Base-by-base conservation (phyloP, 1,140 invertebrate species). In the Drosophila saltans region DNA sequence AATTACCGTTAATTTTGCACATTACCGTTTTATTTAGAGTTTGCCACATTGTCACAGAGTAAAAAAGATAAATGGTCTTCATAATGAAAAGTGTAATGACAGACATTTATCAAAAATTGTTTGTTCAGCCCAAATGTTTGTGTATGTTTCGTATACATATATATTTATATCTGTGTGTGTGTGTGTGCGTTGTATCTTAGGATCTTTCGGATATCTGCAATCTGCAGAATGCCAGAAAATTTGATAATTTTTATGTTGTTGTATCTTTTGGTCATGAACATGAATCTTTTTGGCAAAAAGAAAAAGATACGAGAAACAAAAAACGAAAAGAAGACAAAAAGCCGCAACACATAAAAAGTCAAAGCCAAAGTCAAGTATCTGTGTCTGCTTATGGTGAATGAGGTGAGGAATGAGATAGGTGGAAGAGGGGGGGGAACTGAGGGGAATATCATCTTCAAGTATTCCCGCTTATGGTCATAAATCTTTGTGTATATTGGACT, bases 401-500 rank as follows among this genome's bases (percentile, higher is more conserved):
- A 30, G 28, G 28, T 30, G 28, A 30, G 28, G 28, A 30, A 30
- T 4, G 28, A 30, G 28, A 1, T 3, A 7, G 28, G 63, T 43
- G 52, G 60, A 39, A 48, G 30, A 10, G 33, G 28, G 61, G 28
- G 61, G 21, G 28, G 52, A 56, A 10, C 62, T 11, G 59, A 58
- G 64, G 26, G 33, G 75, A 70, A 75, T 45, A 85, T 81, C 82
- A 86, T 85, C 83, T 88, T 80, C 61, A 71, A 80, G 72, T 72
- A 55, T 63, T 41, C 69, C 36, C 71, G 71, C 45, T 52, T 52
- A 52, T 52, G 75, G 81, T 65, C 80, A 91, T 91, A 91, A 91
- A 91, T 91, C 90, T 91, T 70, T 11, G 43, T 56, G 76, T 65
- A 91, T 91, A 91, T 91, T 91, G 90, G 83, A 89, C 86, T 89